phyloP scores from a whole-genome alignment of 2,888 invertebrate species.

The Brenthis ino region DNA sequence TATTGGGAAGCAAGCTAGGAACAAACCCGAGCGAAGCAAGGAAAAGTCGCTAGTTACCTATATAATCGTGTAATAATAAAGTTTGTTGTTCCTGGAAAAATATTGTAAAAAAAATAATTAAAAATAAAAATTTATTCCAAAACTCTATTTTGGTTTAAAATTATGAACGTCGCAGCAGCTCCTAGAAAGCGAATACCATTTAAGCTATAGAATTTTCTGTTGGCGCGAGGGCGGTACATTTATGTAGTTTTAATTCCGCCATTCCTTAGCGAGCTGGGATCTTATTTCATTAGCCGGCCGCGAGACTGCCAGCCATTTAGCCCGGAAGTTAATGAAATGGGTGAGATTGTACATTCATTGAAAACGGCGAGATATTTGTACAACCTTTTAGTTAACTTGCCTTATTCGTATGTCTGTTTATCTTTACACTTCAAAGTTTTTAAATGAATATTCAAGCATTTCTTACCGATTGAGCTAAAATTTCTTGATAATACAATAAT shows the following conservation, averaged over 20 bases:
- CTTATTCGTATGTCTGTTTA: no score
- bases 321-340: conserved; percentile 62
- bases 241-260: conserved; percentile 81
- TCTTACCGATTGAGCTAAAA: no score
- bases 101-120: not conserved
- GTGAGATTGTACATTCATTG: conserved; percentile 35
- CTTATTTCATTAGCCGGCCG: conserved; percentile 80
- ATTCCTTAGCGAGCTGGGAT: conserved; percentile 77
- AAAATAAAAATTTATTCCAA: not conserved
- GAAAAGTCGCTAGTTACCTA: no score
- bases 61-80: not conserved
- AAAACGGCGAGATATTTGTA: conserved; percentile 20
- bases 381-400: not conserved
- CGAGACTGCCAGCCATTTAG: conserved; percentile 73
- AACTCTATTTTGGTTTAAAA: conserved; percentile 18
- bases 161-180: conserved; percentile 35
- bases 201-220: conserved; percentile 61
- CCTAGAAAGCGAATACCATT: conserved; percentile 47
- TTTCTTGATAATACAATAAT: no score
- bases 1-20: no score
- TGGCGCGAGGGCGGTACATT: conserved; percentile 69
- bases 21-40: no score
- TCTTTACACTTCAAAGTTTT: no score
- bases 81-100: no score
- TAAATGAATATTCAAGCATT: no score